Conservation (phyloP, 2,888 invertebrate species). For the Gari tellinella region DNA sequence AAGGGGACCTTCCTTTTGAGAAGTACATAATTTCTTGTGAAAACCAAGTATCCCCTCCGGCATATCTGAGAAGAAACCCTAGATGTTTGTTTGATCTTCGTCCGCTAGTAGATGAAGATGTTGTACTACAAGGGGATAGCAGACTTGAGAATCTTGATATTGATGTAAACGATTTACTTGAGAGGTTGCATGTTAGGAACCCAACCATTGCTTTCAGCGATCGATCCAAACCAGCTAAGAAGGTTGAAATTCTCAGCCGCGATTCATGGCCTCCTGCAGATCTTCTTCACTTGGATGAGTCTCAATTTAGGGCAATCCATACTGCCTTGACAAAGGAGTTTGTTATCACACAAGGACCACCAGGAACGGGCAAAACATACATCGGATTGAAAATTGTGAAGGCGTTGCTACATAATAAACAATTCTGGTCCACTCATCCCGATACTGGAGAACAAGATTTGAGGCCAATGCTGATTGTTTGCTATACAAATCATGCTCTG, state of each 20-base stretch:
- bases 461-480: constrained; percentile 82
- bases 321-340: constrained; percentile 80
- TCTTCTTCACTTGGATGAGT: constrained; percentile 76
- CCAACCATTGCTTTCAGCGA: constrained; percentile 32
- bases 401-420: constrained; percentile 87
- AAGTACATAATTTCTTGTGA: constrained; percentile 68
- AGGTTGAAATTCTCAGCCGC: constrained; percentile 26
- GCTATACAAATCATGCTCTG: constrained; percentile 84
- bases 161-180: not conserved
- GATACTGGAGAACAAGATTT: constrained; percentile 52
- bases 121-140: constrained; percentile 46
- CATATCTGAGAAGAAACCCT: constrained; percentile 55
- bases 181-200: constrained; percentile 9
- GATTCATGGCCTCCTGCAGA: constrained; percentile 59
- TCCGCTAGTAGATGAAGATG: constrained; percentile 65
- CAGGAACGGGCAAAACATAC: constrained; percentile 94
- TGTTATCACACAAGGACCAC: constrained; percentile 88
- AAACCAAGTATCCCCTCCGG: constrained; percentile 60
- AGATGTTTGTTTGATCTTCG: constrained; percentile 57
- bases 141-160: constrained; percentile 39
- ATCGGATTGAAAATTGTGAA: constrained; percentile 90
- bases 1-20: constrained; percentile 70
- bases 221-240: constrained; percentile 36
- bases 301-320: constrained; percentile 78
- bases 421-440: constrained; percentile 80